These are phyloP conservation scores for Psococerastis gibbosa DNA, from an alignment of 2,888 invertebrate genomes.

Conservation along the genomic window DNA sequence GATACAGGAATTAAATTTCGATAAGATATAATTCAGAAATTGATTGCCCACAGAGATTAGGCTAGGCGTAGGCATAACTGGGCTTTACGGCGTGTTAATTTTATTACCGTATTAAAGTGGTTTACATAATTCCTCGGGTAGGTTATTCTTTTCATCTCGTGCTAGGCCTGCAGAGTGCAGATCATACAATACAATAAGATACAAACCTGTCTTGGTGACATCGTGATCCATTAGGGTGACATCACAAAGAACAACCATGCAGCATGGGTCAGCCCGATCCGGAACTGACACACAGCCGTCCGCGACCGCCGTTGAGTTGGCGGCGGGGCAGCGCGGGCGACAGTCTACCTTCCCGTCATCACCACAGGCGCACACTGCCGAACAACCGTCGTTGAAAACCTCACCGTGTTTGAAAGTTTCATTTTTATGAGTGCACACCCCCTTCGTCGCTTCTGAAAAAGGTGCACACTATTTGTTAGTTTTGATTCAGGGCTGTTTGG, in stretches of 20 bases:
- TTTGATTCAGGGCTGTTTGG: too few species aligned
- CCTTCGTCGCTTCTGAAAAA: slow-evolving; percentile 23
- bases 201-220: slow-evolving; percentile 22
- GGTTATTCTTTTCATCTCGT: too few species aligned
- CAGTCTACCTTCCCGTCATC: slow-evolving; percentile 53
- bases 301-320: slow-evolving; percentile 30
- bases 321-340: slow-evolving; percentile 41
- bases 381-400: slow-evolving; percentile 61
- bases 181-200: too few species aligned
- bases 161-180: too few species aligned
- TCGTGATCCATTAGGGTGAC: slow-evolving; percentile 64
- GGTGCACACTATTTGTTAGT: background rate
- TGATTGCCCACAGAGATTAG: too few species aligned
- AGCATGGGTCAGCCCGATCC: slow-evolving; percentile 67
- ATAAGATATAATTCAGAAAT: too few species aligned
- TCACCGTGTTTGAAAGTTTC: slow-evolving; percentile 51
- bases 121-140: too few species aligned
- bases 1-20: too few species aligned
- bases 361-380: slow-evolving; percentile 57
- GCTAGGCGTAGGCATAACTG: too few species aligned
- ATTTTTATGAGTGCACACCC: slow-evolving; percentile 45
- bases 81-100: too few species aligned
- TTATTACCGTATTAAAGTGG: too few species aligned
- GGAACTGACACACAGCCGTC: slow-evolving; percentile 66
- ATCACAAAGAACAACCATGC: slow-evolving; percentile 69